Conservation (phyloP, 2,797 vertebrate genomes). For the Brotula barbata region DNA sequence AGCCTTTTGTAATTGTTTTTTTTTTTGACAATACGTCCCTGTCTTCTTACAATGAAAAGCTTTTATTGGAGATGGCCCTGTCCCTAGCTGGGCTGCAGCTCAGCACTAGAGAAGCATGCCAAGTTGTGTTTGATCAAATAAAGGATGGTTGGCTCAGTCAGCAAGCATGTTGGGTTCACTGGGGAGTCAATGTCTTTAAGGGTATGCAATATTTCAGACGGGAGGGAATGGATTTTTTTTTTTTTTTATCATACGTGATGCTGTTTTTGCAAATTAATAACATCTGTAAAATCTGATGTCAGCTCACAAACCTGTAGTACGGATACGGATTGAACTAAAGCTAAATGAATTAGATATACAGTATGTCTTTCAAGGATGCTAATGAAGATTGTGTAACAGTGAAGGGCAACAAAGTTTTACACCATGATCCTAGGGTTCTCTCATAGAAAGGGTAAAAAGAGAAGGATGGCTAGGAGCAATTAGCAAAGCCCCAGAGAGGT, state of each 20-base stretch:
- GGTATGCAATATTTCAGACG: slow-evolving; percentile 11
- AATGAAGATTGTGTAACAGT: background rate
- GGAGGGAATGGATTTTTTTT: slow-evolving; percentile 6
- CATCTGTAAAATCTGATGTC: slow-evolving; percentile 4
- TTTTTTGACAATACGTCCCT: slow-evolving; percentile 28
- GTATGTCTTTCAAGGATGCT: slow-evolving; percentile 5
- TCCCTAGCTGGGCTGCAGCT: slow-evolving; percentile 38
- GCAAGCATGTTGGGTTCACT: slow-evolving; percentile 39
- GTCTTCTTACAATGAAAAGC: slow-evolving; percentile 27
- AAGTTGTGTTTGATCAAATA: slow-evolving; percentile 47
- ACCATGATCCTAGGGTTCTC: background rate
- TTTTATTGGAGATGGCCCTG: slow-evolving; percentile 34
- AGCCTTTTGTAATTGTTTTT: slow-evolving; percentile 18
- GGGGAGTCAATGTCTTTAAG: slow-evolving; percentile 34
- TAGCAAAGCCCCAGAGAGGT: slow-evolving; percentile 6
- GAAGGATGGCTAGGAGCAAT: slow-evolving; percentile 6
- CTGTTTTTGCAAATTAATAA: slow-evolving; percentile 5
- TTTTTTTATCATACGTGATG: background rate
- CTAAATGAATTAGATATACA: background rate
- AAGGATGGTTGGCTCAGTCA: slow-evolving; percentile 38
- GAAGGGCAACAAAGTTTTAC: slow-evolving; percentile 6
- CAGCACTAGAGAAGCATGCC: slow-evolving; percentile 35
- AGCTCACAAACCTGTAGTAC: background rate
- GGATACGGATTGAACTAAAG: slow-evolving; percentile 1
- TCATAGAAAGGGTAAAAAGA: slow-evolving; percentile 11